These are phyloP conservation scores for Clistopyga incitator DNA, from an alignment of 2,888 invertebrate genomes.

Conservation along the genomic window DNA sequence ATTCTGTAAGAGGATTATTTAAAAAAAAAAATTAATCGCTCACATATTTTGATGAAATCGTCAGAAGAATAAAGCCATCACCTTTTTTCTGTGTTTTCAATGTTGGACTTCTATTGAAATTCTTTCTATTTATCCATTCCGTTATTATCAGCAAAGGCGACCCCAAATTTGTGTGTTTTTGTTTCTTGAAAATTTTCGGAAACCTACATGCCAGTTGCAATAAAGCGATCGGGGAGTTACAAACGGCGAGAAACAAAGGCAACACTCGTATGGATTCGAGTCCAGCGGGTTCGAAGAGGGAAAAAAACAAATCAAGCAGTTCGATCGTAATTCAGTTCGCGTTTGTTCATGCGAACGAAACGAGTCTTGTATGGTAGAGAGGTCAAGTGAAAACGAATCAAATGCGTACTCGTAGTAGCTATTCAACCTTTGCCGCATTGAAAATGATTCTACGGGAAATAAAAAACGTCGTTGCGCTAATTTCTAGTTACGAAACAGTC, in stretches of 20 bases:
- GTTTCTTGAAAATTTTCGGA: neutral
- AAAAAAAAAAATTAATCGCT: neutral
- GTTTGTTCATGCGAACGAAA: slow-evolving; percentile 1
- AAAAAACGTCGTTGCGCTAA: neutral
- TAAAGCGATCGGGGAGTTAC: neutral
- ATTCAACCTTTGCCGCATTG: neutral
- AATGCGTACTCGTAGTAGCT: neutral
- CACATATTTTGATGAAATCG: neutral
- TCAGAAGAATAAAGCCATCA: neutral
- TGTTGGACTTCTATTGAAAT: neutral
- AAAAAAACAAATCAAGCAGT: neutral
- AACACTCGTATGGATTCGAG: neutral
- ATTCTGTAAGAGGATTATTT: neutral
- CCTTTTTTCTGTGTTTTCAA: neutral
- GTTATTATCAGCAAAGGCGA: neutral
- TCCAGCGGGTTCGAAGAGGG: neutral
- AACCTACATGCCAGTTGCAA: neutral
- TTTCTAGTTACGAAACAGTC: neutral
- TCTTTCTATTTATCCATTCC: neutral
- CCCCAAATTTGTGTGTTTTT: neutral
- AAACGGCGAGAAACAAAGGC: neutral
- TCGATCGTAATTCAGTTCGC: slow-evolving; percentile 4
- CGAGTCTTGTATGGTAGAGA: neutral
- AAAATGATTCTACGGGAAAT: neutral
- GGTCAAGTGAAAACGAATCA: slow-evolving; percentile 12